Base-by-base conservation (phyloP, 2,888 invertebrate genomes). In the Meloe dianella region DNA sequence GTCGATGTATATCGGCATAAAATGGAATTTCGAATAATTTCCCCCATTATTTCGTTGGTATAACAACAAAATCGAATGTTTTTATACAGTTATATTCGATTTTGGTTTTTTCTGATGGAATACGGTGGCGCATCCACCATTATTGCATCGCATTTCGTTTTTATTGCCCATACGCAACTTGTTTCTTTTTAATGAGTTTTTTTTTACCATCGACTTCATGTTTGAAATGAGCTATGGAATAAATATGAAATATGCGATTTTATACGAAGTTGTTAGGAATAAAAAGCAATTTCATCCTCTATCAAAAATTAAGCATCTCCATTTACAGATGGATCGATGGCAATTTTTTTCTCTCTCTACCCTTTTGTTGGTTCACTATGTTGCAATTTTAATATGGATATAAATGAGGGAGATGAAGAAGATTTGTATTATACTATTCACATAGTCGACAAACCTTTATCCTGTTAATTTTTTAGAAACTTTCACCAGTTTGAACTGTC, bases 231-330 rank as follows among this genome's bases (percentile, higher is more conserved):
- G 17, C 41, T 41, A 41, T 35, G 41, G 17, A 8, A 6, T 20
- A 47, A 20, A 22, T 20, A 47, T 47, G 47, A 47, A 47, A 47
- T 47, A 8, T 10, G 10, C 12, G 47, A 41, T 41, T 12, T 41
- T 20, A 47, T 9, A 47, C 20, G 9, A 10, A 22, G 47, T 47
- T 47, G 47, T 47, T 47, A 47, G 47, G 20, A 47, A 20, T 41
- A 41, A 47, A 20, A 47, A 47, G 47, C 47, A 47, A 47, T 47
- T 47, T 47, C 47, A 47, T 47, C 20, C 47, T 47, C 47, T 47
- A 47, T 47, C 47, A 47, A 47, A 47, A 47, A 47, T 47, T 47
- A 47, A 47, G 47, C 47, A 20, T 47, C 47, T 47, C 47, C 47
- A 47, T 47, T 47, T 47, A 47, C 20, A 22, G 9, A 20, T 47